Base-by-base conservation (phyloP, 2,888 invertebrate species). In the Incurvaria masculella region DNA sequence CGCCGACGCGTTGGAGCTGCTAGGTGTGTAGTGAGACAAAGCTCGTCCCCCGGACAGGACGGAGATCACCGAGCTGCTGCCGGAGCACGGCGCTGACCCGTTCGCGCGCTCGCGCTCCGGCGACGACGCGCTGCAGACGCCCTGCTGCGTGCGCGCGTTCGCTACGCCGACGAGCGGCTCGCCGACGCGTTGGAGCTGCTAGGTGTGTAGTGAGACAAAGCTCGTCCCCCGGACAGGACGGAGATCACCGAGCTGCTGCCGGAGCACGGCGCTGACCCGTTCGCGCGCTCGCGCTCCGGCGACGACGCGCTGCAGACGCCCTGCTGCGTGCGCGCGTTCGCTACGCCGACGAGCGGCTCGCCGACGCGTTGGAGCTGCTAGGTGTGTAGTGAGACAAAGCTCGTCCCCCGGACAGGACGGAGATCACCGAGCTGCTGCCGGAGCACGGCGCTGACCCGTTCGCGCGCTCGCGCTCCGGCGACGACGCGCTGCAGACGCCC, bases 241-340 rank as follows among this genome's bases (percentile, higher is more conserved):
- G 92, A 93, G 69, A 91, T 94, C 3, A 91, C 91, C 43, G 87
- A 88, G 59, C 74, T 94, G 54, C 72, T 96, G 51, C 72, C 95
- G 51, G 84, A 86, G 52, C 81, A 87, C 69, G 90, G 90, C 51
- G 94, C 95, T 2, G 85, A 91, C 76, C 89, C 91, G 33, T 81
- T 79, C 63, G 82, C 88, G 20, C 81, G 81, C 53, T 91, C 91
- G 56, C 82, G 90, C 56, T 88, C 89, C 61, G 91, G 92, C 19
- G 94, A 94, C 69, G 94, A 94, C 74, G 94, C 94, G 23, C 71
- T 95, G 57, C 91, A 91, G 62, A 91, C 91, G 23, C 92, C 94
- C 85, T 88, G 68, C 78, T 94, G 47, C 81, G 86, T 57, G 72
- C 79, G 45, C 78, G 79, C 56, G 79, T 84, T 53, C 63, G 66